Evolutionary conservation across 2,888 invertebrate genomes (phyloP), one percentile per base, ranked within the genome.

Genomic region (Parascotia fuliginaria): DNA sequence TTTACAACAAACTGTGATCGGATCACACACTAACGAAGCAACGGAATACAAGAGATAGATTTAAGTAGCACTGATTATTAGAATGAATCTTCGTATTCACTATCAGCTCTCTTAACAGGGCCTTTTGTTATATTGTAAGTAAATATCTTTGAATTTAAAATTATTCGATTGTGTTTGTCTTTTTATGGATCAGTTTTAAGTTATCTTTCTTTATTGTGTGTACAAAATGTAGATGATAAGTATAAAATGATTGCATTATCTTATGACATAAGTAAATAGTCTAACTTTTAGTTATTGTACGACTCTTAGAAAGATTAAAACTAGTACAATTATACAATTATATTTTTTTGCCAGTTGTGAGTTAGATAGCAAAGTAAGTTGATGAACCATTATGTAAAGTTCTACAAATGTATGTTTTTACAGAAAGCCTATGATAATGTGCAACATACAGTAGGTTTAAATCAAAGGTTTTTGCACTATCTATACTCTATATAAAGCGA

Each of bases 1-100:
- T 89, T 89, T 86, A 90, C 88, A 89, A 90, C 87, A 89, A 90
- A 90, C 85, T 87, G 86, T 88, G 87, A 87, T 89, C 85, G 69
- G 78, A 86, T 88, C 86, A 80, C 79, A 79, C 78, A 81, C 87
- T 88, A 89, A 89, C 87, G 89, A 89, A 88, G 78, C 78, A 77
- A 79, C 75, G 74, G 73, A 79, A 83, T 79, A 83, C 75, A 77
- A 72, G 56, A 81, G 81, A 84, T 82, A 84, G 80, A 85, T 88
- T 81, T 84, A 85, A 85, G 83, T 83, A 84, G 81, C 82, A 69
- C 78, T 77, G 79, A 84, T 82, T 81, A 79, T 77, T 64, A 75
- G 78, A 75, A 77, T 76, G 68, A 65, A 68, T 65, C 68, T 67
- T 51, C 49, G 58, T 65, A 62, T 64, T 56, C 65, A 55, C 57